Evolutionary conservation across 2,888 invertebrate genomes (phyloP), one percentile per base, ranked within the genome.

Genomic region (Troides aeacus): DNA sequence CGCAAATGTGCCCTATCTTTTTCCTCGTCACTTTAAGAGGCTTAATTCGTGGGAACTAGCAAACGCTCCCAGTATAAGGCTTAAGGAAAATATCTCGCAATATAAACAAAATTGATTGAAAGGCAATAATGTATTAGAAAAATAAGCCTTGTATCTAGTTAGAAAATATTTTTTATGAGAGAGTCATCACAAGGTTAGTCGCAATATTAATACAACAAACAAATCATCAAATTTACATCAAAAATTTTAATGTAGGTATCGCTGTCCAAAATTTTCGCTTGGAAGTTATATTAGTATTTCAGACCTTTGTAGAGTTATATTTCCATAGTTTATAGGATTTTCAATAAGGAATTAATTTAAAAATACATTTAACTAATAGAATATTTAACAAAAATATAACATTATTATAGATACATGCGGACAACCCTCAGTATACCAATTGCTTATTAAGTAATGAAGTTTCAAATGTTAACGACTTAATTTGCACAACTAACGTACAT

Each of bases 21-120:
- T 69, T 69, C 65, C 69, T 69, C 18, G 36, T 62, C 65, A 60
- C 23, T 23, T 62, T 46, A 23, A 18, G 8, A 46, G 12, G 21
- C 23, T 57, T 17, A 30, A 24, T 21, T 39, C 56, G 62, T 67
- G 57, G 23, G 61, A 50, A 68, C 24, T n/a, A 46, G 8, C 21
- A 53, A 30, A 23, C 23, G 56, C 67, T 58, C 50, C 50, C 15
- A 18, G 50, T 15, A 12, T 5, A 17, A 5, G 3, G 50, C 50
- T 50, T 50, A 18, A 50, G 50, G 50, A 50, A 18, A 50, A 39
- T 17, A 50, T 18, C 18, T 17, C 15, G 2, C 5, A 50, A 5
- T 50, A 50, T 3, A 50, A 17, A 50, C 15, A 18, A 50, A 50
- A 5, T 17, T 15, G 5, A 50, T 50, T 30, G 1, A 50, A 15